These are phyloP conservation scores for Podarcis lilfordi DNA, from an alignment of 2,797 vertebrate genomes.

Conservation along the genomic window DNA sequence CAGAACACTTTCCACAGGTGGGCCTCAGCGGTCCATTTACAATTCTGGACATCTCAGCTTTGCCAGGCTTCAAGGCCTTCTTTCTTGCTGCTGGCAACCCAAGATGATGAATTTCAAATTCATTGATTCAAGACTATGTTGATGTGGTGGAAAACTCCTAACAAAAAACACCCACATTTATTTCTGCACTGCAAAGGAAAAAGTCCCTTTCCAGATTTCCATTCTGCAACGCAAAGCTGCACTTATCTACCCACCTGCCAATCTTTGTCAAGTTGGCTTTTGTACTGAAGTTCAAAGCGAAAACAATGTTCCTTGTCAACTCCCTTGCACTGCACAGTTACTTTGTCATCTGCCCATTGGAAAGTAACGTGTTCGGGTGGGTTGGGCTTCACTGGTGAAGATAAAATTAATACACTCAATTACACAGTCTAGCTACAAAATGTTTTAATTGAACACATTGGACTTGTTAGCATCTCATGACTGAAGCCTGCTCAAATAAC, in stretches of 20 bases:
- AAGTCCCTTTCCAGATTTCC: neutral
- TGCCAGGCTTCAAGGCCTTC: neutral
- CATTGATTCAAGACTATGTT: neutral
- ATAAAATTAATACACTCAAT: slow-evolving; percentile 32
- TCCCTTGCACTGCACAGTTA: slow-evolving; percentile 57
- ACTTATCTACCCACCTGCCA: slow-evolving; percentile 70
- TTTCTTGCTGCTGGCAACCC: neutral
- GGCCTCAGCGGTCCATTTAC: neutral
- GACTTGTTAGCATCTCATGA: neutral
- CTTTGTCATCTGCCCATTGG: slow-evolving; percentile 43
- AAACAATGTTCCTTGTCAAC: slow-evolving; percentile 5
- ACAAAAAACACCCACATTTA: neutral
- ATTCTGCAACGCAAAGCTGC: neutral
- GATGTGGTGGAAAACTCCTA: neutral
- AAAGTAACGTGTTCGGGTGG: slow-evolving; percentile 62
- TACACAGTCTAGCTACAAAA: neutral
- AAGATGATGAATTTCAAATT: neutral
- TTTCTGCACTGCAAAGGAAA: neutral
- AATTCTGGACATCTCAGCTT: neutral
- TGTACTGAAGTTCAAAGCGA: slow-evolving; percentile 66
- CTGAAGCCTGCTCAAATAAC: neutral
- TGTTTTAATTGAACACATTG: neutral
- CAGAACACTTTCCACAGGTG: neutral
- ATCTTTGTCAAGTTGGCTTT: slow-evolving; percentile 54
- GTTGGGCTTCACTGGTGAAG: slow-evolving; percentile 67